phyloP scores from a whole-genome alignment of 2,797 vertebrate species.

The Varecia variegata region DNA sequence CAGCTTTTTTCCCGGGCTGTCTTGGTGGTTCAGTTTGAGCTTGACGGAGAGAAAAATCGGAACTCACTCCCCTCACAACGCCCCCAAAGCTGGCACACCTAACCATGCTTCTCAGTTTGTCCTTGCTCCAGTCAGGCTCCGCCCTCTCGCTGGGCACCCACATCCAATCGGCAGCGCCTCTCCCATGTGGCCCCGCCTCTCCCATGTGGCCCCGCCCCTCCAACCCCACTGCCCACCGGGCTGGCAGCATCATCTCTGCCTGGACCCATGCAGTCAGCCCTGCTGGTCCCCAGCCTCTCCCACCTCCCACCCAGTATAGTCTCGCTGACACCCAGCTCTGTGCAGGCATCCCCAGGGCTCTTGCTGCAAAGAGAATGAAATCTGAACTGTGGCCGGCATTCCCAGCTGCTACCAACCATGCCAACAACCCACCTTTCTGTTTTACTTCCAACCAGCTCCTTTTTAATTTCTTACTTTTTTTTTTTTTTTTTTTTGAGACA shows the following conservation, averaged over 20 bases:
- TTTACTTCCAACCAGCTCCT: background rate
- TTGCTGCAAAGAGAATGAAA: background rate
- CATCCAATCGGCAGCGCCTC: background rate
- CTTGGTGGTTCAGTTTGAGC: background rate
- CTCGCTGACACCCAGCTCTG: background rate
- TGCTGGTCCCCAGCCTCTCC: background rate
- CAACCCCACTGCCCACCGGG: fast-evolving
- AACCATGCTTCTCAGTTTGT: background rate
- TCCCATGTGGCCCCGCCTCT: background rate
- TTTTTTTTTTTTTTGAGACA: no score
- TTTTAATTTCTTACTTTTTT: background rate
- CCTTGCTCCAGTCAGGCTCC: background rate
- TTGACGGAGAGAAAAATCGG: background rate
- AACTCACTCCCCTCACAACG: background rate
- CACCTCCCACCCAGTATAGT: background rate
- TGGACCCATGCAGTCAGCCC: background rate
- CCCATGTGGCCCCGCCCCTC: background rate
- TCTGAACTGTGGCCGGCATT: background rate
- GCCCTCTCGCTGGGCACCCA: background rate
- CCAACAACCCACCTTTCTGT: background rate
- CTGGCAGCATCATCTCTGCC: background rate
- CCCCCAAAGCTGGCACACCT: fast-evolving
- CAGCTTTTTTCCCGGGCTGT: background rate
- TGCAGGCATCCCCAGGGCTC: background rate
- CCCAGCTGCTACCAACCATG: background rate